These are phyloP conservation scores for Drosophila atripex DNA, from an alignment of 2,888 invertebrate genomes.

Conservation along the genomic window DNA sequence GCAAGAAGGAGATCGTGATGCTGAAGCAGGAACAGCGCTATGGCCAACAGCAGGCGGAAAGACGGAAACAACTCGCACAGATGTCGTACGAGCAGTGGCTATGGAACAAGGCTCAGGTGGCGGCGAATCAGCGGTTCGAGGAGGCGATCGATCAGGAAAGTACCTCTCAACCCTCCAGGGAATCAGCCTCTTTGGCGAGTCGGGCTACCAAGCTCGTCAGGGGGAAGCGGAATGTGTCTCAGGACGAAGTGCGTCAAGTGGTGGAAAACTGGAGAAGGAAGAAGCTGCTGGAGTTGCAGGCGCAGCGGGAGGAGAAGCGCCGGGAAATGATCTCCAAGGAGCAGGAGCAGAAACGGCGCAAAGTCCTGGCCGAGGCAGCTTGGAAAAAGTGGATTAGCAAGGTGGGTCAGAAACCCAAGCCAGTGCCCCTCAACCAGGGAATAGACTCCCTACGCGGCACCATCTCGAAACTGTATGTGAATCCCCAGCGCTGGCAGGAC, in stretches of 20 bases:
- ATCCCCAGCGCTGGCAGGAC: conserved; percentile 78
- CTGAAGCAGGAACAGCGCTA: conserved; percentile 53
- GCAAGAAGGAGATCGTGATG: not conserved
- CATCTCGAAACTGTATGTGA: conserved; percentile 79
- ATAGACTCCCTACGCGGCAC: conserved; percentile 81
- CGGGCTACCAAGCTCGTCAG: not conserved
- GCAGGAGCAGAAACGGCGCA: conserved; percentile 58
- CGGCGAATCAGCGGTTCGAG: conserved; percentile 29
- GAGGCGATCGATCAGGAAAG: not conserved
- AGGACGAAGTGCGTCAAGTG: conserved; percentile 44
- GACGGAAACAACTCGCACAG: conserved; percentile 69
- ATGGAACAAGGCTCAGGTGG: conserved; percentile 55
- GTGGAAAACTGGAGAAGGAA: conserved; percentile 54
- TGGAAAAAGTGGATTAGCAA: conserved; percentile 80
- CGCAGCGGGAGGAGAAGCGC: conserved; percentile 62
- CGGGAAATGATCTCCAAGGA: conserved; percentile 32
- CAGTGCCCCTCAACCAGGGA: conserved; percentile 82
- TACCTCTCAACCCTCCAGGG: conserved; percentile 13
- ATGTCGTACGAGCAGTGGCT: conserved; percentile 79
- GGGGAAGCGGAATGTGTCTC: conserved; percentile 38
- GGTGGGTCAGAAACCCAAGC: conserved; percentile 81
- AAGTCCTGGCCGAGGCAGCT: conserved; percentile 65
- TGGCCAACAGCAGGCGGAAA: conserved; percentile 42
- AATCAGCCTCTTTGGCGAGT: not conserved
- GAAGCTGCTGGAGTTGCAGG: conserved; percentile 70